These are phyloP conservation scores for Triplophysa tibetana DNA, from an alignment of 2,113 vertebrate species.

Conservation along the genomic window DNA sequence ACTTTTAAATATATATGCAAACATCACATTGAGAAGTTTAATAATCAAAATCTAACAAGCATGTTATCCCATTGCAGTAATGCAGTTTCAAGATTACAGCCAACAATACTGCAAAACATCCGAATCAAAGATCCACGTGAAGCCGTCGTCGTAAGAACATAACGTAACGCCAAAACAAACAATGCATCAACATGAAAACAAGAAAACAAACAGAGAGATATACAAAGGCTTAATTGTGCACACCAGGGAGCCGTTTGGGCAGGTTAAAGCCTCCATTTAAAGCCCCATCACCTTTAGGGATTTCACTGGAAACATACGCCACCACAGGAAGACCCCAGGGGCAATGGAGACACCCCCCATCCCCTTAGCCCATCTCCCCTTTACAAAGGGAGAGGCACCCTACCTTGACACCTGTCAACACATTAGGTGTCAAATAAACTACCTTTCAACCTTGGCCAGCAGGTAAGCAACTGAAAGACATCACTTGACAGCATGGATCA, in stretches of 20 bases:
- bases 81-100: not conserved
- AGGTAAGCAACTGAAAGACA: slow-evolving; percentile 64
- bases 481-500: slow-evolving; percentile 41
- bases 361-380: slow-evolving; percentile 45
- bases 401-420: slow-evolving; percentile 71
- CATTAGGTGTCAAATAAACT: slow-evolving; percentile 70
- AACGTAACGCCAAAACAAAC: slow-evolving; percentile 55
- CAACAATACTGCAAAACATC: not conserved
- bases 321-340: slow-evolving; percentile 77
- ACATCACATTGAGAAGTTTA: no score
- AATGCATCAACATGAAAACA: slow-evolving; percentile 45
- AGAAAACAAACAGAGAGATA: slow-evolving; percentile 68
- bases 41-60: not conserved
- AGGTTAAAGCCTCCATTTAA: slow-evolving; percentile 65
- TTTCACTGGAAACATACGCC: slow-evolving; percentile 64
- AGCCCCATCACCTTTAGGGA: slow-evolving; percentile 60
- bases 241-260: slow-evolving; percentile 67
- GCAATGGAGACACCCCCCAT: slow-evolving; percentile 50
- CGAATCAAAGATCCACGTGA: not conserved
- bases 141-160: slow-evolving; percentile 38
- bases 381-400: slow-evolving; percentile 69
- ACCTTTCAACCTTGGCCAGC: slow-evolving; percentile 63
- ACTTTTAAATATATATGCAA: no score
- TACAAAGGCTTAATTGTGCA: slow-evolving; percentile 71
- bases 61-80: not conserved